phyloP scores from a whole-genome alignment of 2,888 invertebrate genomes.

The Polydesmus complanatus region DNA sequence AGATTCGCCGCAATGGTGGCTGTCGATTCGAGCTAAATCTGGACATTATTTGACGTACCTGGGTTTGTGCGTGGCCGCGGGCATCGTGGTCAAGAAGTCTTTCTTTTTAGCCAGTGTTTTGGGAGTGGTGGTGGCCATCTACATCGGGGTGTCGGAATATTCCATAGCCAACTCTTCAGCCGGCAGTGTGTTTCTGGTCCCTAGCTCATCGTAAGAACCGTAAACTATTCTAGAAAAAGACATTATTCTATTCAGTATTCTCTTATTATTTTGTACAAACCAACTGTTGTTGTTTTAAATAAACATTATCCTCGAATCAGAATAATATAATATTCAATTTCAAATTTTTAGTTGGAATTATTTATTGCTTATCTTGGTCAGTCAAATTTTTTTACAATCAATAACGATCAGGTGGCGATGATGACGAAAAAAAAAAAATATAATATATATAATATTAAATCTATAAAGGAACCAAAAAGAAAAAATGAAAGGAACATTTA shows the following conservation, averaged over 20 bases:
- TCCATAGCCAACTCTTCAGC: not conserved
- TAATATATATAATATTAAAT: not conserved
- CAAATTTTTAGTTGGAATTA: no score
- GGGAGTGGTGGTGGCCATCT: constrained; percentile 62
- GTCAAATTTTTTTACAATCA: not conserved
- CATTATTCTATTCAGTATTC: no score
- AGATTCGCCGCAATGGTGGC: constrained; percentile 23
- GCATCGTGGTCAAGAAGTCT: constrained; percentile 69
- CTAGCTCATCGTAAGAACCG: no score
- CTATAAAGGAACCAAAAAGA: not conserved
- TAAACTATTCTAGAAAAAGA: no score
- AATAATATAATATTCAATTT: no score
- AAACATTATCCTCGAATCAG: no score
- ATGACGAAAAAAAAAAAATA: not conserved
- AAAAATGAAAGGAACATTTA: not conserved
- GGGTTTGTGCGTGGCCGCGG: constrained; percentile 69
- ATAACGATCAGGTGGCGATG: not conserved
- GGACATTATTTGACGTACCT: constrained; percentile 69
- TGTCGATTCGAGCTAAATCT: constrained; percentile 37
- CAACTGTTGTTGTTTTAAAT: no score
- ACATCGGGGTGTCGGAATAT: constrained; percentile 75
- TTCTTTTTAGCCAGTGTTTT: constrained; percentile 59
- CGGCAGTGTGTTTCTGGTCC: no score
- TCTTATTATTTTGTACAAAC: no score
- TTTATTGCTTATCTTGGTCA: not conserved